phyloP scores from a whole-genome alignment of 2,888 invertebrate species.

The Phengaris arion region DNA sequence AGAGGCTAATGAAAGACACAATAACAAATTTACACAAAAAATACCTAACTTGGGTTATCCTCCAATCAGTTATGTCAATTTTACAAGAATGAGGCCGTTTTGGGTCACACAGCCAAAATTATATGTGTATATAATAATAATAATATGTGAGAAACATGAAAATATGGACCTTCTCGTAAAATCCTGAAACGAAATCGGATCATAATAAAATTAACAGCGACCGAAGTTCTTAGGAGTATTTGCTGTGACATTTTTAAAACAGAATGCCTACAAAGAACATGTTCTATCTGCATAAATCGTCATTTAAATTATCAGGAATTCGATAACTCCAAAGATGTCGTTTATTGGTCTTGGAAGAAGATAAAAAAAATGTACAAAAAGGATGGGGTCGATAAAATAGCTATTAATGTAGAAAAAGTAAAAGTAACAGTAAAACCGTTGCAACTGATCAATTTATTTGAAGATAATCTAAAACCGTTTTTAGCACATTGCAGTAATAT shows the following conservation, averaged over 20 bases:
- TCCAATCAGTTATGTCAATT: no score
- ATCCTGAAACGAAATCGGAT: not conserved
- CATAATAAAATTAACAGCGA: not conserved
- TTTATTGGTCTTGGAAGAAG: not conserved
- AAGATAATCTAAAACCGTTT: constrained; percentile 19
- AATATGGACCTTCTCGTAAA: not conserved
- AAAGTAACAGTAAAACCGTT: constrained; percentile 1
- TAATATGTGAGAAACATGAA: not conserved
- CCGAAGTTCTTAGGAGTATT: not conserved
- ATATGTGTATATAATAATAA: no score
- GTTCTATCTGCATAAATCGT: constrained; percentile 16
- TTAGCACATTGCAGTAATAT: not conserved
- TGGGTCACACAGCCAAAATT: no score
- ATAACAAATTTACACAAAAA: no score
- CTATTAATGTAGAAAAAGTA: not conserved
- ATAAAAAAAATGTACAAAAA: constrained; percentile 23
- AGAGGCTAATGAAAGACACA: no score
- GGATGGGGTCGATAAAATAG: constrained; percentile 1
- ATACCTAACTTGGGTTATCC: no score
- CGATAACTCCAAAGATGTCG: not conserved
- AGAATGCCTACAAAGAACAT: constrained; percentile 16
- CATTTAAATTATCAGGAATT: constrained; percentile 16
- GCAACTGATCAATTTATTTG: not conserved
- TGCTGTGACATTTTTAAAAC: constrained; percentile 3
- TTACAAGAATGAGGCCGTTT: no score